phyloP scores from a whole-genome alignment of 2,113 vertebrate genomes.

The Euleptes europaea region DNA sequence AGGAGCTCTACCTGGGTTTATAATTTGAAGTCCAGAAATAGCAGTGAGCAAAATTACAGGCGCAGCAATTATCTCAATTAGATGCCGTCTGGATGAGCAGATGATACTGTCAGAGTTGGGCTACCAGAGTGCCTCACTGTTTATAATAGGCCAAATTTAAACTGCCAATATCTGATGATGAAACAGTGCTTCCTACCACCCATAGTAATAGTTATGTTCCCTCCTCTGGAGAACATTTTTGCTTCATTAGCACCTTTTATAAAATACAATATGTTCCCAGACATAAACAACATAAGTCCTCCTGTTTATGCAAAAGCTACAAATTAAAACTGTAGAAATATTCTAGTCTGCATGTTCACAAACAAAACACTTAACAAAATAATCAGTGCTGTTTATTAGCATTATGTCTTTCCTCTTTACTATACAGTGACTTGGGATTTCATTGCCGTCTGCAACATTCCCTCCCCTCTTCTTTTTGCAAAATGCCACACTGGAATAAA shows the following conservation, averaged over 20 bases:
- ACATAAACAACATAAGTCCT: constrained; percentile 19
- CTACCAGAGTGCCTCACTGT: constrained; percentile 26
- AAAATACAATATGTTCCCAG: background rate
- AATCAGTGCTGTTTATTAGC: background rate
- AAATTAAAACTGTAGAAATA: background rate
- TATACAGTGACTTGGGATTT: background rate
- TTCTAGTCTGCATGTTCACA: fast-evolving
- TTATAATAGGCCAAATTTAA: constrained; percentile 26
- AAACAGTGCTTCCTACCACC: constrained; percentile 12
- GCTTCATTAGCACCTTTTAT: constrained; percentile 22
- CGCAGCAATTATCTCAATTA: constrained; percentile 56
- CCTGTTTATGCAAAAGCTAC: background rate
- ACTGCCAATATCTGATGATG: background rate
- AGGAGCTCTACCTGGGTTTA: constrained; percentile 19
- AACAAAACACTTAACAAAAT: background rate
- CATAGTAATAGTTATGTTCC: background rate
- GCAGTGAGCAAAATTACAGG: constrained; percentile 37
- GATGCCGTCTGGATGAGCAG: constrained; percentile 53
- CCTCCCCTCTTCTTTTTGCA: background rate
- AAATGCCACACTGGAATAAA: background rate
- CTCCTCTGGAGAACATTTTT: background rate
- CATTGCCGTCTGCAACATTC: background rate
- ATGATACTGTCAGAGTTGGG: constrained; percentile 45
- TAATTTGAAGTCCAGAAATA: constrained; percentile 43
- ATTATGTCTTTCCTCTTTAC: background rate